Evolutionary conservation across 2,797 vertebrate genomes (phyloP).

Genomic region (Leptoclinus maculatus): DNA sequence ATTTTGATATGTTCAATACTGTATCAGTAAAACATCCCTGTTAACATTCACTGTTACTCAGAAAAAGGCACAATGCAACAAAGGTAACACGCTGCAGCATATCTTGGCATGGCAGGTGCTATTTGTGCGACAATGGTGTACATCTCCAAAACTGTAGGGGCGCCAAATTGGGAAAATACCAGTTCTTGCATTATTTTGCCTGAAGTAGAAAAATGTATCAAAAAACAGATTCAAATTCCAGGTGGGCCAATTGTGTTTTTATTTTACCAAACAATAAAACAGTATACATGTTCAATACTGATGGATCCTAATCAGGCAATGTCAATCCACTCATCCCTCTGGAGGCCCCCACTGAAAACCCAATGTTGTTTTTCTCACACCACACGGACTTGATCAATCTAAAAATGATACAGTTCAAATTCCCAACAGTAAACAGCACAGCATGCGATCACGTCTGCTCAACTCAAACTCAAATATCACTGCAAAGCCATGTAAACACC

Average conservation of each 20-base stretch:
- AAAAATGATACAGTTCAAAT: slow-evolving; percentile 31
- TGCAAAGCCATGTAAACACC: slow-evolving; percentile 35
- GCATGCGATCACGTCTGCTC: slow-evolving; percentile 36
- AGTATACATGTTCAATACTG: background rate
- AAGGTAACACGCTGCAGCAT: background rate
- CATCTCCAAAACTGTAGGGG: background rate
- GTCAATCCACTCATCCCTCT: background rate
- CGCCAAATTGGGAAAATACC: background rate
- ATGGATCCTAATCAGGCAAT: background rate
- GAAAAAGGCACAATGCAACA: background rate
- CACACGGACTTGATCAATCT: slow-evolving; percentile 24
- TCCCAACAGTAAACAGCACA: slow-evolving; percentile 38
- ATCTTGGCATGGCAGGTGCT: background rate
- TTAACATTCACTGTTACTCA: background rate
- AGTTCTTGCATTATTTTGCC: background rate
- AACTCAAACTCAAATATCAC: slow-evolving; percentile 28
- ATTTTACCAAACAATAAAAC: slow-evolving; percentile 1
- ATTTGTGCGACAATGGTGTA: background rate
- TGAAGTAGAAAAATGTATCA: background rate
- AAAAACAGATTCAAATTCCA: background rate
- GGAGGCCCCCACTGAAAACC: slow-evolving; percentile 14
- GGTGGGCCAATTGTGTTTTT: background rate
- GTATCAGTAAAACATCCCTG: background rate
- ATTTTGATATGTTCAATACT: background rate
- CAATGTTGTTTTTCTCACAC: slow-evolving; percentile 28